phyloP scores from a whole-genome alignment of 2,113 vertebrate species.

The Dinomys branickii region DNA sequence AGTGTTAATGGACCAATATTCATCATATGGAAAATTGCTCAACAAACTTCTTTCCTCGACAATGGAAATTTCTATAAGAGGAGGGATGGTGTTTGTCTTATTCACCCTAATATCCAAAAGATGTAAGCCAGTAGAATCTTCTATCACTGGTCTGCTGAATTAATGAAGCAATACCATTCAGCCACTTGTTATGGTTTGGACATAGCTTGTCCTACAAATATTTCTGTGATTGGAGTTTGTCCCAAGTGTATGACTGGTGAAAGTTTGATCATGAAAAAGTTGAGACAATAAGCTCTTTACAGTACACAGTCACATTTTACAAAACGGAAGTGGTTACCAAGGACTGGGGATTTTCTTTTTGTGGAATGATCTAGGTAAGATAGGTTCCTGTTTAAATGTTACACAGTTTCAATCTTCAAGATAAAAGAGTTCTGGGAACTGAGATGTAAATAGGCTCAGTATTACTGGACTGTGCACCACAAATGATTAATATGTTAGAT shows the following conservation, averaged over 20 bases:
- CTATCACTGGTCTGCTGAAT: neutral
- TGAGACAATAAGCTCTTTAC: neutral
- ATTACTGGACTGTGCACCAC: neutral
- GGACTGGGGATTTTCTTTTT: neutral
- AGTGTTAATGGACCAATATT: neutral
- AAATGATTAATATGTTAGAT: neutral
- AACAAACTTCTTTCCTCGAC: neutral
- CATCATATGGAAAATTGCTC: neutral
- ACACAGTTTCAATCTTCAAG: neutral
- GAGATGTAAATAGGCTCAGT: neutral
- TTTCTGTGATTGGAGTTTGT: neutral
- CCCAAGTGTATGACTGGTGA: neutral
- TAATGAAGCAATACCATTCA: neutral
- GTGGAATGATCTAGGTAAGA: neutral
- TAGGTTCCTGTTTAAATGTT: neutral
- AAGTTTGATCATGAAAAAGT: neutral
- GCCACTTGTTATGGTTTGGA: neutral
- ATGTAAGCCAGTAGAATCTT: neutral
- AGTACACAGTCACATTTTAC: neutral
- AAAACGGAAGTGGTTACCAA: neutral
- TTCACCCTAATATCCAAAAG: neutral
- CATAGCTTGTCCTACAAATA: neutral
- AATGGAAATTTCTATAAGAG: neutral
- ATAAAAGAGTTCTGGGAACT: neutral
- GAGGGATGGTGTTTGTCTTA: neutral